These are phyloP conservation scores for Diarsia rubi DNA, from an alignment of 2,888 invertebrate genomes.

Conservation along the genomic window DNA sequence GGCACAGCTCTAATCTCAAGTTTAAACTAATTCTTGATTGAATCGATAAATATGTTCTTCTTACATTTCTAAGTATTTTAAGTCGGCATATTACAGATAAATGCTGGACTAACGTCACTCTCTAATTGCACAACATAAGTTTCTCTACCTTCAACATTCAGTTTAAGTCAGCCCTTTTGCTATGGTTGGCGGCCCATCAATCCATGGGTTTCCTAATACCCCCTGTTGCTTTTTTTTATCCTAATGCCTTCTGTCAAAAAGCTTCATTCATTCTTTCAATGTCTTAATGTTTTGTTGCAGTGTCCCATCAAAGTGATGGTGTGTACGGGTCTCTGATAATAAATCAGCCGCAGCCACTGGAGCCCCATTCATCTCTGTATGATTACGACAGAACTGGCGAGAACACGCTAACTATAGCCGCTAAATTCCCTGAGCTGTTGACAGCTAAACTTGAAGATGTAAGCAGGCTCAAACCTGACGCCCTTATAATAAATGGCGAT, in stretches of 20 bases:
- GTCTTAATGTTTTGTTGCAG: slow-evolving; percentile 77
- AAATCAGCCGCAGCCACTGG: slow-evolving; percentile 86
- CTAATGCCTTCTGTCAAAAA: neutral
- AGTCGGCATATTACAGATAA: too few relatives aligned
- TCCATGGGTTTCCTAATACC: neutral
- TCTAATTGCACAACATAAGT: neutral
- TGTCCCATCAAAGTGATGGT: slow-evolving; percentile 91
- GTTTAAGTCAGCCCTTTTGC: neutral
- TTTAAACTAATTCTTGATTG: neutral
- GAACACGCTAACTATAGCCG: slow-evolving; percentile 86
- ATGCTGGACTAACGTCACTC: neutral
- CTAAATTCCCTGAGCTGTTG: slow-evolving; percentile 89
- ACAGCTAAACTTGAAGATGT: slow-evolving; percentile 88
- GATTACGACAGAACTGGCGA: slow-evolving; percentile 87
- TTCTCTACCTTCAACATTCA: neutral
- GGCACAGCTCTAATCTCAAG: neutral
- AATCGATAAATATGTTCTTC: neutral
- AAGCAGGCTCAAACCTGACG: slow-evolving; percentile 81
- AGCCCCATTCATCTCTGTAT: slow-evolving; percentile 83
- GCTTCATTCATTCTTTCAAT: slow-evolving; percentile 22
- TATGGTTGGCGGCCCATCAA: neutral
- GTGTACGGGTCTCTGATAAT: slow-evolving; percentile 91
- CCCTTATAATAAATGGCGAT: slow-evolving; percentile 79
- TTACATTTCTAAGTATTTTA: neutral
- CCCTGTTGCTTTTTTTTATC: neutral